phyloP scores from a whole-genome alignment of 2,797 vertebrate genomes.

The Graptemys geographica region DNA sequence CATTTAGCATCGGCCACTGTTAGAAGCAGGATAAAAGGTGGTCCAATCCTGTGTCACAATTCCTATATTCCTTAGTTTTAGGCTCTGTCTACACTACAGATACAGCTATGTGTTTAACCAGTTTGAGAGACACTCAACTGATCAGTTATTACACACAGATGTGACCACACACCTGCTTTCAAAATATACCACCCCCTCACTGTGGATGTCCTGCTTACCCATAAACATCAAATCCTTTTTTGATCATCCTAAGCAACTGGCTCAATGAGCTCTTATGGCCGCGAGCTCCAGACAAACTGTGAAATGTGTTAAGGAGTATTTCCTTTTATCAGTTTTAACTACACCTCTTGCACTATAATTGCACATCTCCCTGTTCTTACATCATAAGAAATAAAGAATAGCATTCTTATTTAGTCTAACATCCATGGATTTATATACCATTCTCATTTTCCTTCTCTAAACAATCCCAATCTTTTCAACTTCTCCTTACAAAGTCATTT shows the following conservation, averaged over 20 bases:
- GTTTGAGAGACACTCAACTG: background rate
- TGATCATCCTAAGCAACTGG: background rate
- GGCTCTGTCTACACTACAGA: background rate
- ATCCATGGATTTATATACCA: background rate
- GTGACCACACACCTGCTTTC: background rate
- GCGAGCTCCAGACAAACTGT: background rate
- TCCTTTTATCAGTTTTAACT: background rate
- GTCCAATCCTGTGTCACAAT: background rate
- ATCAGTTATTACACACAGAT: background rate
- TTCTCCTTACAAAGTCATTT: background rate
- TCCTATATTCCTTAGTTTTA: background rate
- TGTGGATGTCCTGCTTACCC: background rate
- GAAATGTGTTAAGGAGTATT: background rate
- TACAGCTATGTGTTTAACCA: background rate
- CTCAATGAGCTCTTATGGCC: background rate
- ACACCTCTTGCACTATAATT: rapidly evolving
- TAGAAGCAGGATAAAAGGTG: background rate
- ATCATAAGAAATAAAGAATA: background rate
- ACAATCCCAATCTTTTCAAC: background rate
- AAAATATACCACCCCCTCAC: rapidly evolving
- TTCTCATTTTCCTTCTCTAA: background rate
- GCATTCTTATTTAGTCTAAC: background rate
- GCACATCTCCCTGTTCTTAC: background rate
- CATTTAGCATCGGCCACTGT: rapidly evolving
- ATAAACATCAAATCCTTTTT: background rate